A percentile compares a stretch with the other conserved stretches of the same genome.
Evolutionary conservation across 2,888 invertebrate genomes (phyloP).

Genomic region (Creontiades dilutus): DNA sequence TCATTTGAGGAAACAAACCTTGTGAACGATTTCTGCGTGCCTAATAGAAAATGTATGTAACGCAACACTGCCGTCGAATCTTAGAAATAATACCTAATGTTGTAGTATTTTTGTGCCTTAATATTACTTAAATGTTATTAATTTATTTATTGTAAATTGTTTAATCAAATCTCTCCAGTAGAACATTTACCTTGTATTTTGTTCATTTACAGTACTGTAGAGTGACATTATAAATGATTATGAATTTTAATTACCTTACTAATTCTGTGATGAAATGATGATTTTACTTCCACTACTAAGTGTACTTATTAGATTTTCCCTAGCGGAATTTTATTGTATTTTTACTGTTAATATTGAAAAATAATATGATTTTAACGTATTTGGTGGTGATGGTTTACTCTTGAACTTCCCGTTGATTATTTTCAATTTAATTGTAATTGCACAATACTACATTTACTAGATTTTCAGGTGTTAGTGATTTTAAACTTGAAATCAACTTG

Average conservation of each 20-base stretch:
- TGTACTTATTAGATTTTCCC: conserved; percentile 12
- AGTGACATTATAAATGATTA: not conserved
- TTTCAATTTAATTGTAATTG: too few species aligned
- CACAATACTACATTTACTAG: too few species aligned
- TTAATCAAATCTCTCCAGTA: not conserved
- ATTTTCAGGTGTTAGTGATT: too few species aligned
- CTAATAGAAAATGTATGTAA: not conserved
- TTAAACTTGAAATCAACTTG: too few species aligned
- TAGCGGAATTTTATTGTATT: not conserved
- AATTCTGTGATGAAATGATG: not conserved
- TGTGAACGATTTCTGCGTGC: too few species aligned
- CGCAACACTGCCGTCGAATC: not conserved
- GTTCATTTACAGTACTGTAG: too few species aligned
- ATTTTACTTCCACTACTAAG: not conserved
- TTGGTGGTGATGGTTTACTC: too few species aligned
- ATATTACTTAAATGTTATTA: not conserved
- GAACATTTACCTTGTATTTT: too few species aligned
- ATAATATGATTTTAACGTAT: not conserved
- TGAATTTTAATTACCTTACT: not conserved
- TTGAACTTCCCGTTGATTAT: too few species aligned
- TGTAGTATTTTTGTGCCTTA: not conserved
- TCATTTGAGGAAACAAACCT: too few species aligned
- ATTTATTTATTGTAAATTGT: not conserved
- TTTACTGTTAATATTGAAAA: not conserved
- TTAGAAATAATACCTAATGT: not conserved